Evolutionary conservation across 2,888 invertebrate species (phyloP), one percentile per base, ranked within the genome.

Genomic region (Corythucha ciliata): DNA sequence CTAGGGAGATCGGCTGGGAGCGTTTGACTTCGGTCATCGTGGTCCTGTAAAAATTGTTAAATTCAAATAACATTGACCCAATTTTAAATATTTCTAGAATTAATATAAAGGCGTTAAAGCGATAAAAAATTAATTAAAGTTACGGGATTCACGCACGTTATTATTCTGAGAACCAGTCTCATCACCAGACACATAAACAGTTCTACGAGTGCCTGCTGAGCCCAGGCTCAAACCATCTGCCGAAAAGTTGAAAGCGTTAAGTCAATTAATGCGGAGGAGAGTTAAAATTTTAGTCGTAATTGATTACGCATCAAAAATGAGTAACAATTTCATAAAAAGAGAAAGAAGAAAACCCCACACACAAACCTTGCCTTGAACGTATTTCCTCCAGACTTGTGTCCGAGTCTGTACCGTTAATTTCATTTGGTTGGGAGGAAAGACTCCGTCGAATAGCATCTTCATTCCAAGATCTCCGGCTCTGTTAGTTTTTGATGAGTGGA

Each of bases 131-230:
- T 36, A 8, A 16, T 16, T 10, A 16, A 14, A 8, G 7, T 10
- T 16, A 20, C 7, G 22, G 24, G 22, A 21, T 36, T 36, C 8
- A 12, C 14, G 8, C 36, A 12, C 14, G 4, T 42, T n/a, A n/a
- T 22, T 22, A 25, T 26, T 45, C 20, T 27, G 27, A 20, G 26
- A 3, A 22, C 6, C 12, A 25, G 22, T 26, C 56, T 63, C 63
- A 54, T 62, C 62, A n/a, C 59, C 64, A 20, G 64, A 64, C 22
- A 67, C 76, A 67, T 89, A 89, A 8, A 89, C 87, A 0, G 88
- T 87, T 61, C 87, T 76, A 39, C 89, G 74, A 1, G 86, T 83
- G 4, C 89, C 89, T 3, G 88, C 83, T 32, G 83, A 80, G 10
- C 85, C 87, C 53, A 88, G 74, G 39, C 60, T 61, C 42, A 62